Evolutionary conservation across 2,113 vertebrate species (phyloP).

Genomic region (Damaliscus lunatus): DNA sequence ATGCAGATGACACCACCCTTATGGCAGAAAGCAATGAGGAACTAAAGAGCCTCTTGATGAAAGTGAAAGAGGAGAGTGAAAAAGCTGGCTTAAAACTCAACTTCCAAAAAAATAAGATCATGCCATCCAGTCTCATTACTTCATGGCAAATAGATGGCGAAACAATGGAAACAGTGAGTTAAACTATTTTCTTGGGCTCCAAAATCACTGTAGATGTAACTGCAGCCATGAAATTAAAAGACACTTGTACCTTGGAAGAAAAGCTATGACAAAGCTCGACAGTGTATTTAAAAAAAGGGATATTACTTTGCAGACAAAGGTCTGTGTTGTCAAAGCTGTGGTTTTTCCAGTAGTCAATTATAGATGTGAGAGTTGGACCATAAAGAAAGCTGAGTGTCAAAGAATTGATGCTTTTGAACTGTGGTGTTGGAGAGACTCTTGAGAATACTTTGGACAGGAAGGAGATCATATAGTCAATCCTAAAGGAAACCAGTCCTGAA

Average conservation of each 20-base stretch:
- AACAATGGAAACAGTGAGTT: neutral
- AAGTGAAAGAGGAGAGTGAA: neutral
- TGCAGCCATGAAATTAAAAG: neutral
- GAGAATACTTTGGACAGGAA: neutral
- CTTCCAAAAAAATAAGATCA: neutral
- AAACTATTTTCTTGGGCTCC: neutral
- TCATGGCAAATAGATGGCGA: neutral
- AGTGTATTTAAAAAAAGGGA: neutral
- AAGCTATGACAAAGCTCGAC: neutral
- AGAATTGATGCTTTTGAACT: neutral
- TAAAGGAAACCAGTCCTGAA: neutral
- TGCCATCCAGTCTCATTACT: neutral
- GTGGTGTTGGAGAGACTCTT: neutral
- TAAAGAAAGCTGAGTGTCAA: neutral
- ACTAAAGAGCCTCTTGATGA: neutral
- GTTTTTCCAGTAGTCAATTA: neutral
- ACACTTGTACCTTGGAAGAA: neutral
- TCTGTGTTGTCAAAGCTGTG: neutral
- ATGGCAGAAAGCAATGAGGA: neutral
- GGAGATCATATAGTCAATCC: neutral
- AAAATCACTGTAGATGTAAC: neutral
- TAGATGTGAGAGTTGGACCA: neutral
- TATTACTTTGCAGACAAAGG: neutral
- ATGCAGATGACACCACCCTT: neutral
- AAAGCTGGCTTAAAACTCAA: neutral